phyloP scores from a whole-genome alignment of 2,113 vertebrate genomes.

The Pterophyllum scalare region DNA sequence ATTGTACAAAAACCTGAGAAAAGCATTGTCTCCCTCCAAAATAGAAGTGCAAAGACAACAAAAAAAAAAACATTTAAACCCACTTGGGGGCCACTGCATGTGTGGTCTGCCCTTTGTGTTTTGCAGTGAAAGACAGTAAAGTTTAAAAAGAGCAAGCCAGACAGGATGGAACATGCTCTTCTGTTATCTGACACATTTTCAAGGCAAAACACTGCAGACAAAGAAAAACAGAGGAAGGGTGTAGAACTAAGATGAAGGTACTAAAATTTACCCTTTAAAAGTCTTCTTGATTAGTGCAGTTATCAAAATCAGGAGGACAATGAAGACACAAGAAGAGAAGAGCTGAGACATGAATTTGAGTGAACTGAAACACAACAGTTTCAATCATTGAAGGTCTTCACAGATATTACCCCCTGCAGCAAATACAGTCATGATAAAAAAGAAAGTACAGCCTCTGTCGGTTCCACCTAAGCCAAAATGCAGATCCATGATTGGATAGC shows the following conservation, averaged over 20 bases:
- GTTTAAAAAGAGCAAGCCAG: constrained; percentile 15
- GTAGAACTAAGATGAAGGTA: not conserved
- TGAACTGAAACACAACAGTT: not conserved
- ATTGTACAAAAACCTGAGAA: not conserved
- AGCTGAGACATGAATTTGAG: not conserved
- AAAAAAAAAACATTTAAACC: not conserved
- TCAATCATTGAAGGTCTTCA: not conserved
- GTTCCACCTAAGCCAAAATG: not conserved
- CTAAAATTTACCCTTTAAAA: not conserved
- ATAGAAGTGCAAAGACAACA: not conserved
- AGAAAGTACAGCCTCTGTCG: not conserved
- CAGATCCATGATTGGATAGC: not conserved
- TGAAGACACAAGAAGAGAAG: not conserved
- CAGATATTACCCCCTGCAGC: not conserved
- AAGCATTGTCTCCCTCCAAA: not conserved
- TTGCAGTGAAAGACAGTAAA: constrained; percentile 18
- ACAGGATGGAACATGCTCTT: constrained; percentile 50
- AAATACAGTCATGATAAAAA: not conserved
- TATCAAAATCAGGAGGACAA: not conserved
- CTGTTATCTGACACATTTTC: constrained; percentile 39
- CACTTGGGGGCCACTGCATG: constrained; percentile 9
- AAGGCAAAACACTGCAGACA: not conserved
- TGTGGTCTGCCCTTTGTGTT: constrained; percentile 59
- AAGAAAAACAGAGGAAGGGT: not conserved
- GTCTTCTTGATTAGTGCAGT: not conserved